These are phyloP conservation scores for Calephelis perditalis DNA, from an alignment of 2,888 invertebrate genomes.

Conservation along the genomic window DNA sequence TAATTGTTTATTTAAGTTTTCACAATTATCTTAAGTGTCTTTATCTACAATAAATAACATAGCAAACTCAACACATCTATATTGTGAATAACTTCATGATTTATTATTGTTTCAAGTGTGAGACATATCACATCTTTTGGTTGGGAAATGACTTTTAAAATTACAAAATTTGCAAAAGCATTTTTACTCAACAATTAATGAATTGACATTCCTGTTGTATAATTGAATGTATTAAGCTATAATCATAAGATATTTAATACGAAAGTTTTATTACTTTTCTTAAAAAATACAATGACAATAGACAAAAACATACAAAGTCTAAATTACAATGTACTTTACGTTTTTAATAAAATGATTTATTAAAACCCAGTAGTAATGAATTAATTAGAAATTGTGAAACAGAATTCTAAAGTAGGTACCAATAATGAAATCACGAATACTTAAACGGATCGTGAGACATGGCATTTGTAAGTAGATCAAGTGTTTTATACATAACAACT, in stretches of 20 bases:
- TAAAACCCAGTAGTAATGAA: conserved; percentile 58
- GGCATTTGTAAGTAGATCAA: conserved; percentile 79
- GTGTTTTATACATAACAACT: conserved; percentile 79
- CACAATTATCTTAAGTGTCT: conserved; percentile 31
- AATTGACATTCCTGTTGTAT: too few species aligned
- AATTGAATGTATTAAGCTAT: too few species aligned
- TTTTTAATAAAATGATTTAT: conserved; percentile 30
- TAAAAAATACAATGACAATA: conserved; percentile 2
- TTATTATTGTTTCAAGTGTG: neutral
- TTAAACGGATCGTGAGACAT: conserved; percentile 78
- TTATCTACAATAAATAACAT: conserved; percentile 30
- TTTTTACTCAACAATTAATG: too few species aligned
- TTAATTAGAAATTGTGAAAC: conserved; percentile 76
- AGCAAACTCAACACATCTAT: conserved; percentile 19
- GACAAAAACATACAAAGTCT: conserved; percentile 14
- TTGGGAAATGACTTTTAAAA: too few species aligned
- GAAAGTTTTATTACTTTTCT: conserved; percentile 4
- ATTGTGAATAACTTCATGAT: conserved; percentile 9
- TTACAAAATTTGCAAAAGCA: too few species aligned
- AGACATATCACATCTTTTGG: too few species aligned
- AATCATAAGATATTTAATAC: neutral
- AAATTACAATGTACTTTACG: conserved; percentile 17
- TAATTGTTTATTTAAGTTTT: conserved; percentile 31
- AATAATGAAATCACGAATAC: conserved; percentile 78
- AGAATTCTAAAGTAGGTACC: conserved; percentile 74